Evolutionary conservation across 2,797 vertebrate genomes (phyloP).

Genomic region (Sebastes hopkinsi): DNA sequence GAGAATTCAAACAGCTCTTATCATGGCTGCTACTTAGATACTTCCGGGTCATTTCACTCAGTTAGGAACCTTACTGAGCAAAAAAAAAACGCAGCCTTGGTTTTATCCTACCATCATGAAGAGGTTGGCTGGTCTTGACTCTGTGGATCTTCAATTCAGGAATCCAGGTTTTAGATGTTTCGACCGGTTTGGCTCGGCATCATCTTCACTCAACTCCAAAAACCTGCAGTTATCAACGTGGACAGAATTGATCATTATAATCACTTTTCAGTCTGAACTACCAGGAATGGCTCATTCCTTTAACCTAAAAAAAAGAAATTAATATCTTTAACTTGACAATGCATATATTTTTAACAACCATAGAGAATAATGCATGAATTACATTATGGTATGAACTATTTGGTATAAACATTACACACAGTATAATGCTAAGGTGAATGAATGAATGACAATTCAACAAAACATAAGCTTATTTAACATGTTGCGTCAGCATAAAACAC

Average conservation of each 20-base stretch:
- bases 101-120: not conserved
- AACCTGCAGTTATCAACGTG: not conserved
- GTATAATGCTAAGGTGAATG: not conserved
- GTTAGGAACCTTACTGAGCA: too few relatives aligned
- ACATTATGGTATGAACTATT: not conserved
- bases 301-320: not conserved
- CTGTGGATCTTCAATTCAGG: not conserved
- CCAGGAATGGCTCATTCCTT: not conserved
- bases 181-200: not conserved
- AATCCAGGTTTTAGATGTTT: not conserved
- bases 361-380: not conserved
- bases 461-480: not conserved
- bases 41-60: too few relatives aligned
- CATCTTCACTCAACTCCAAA: not conserved
- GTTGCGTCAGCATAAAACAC: not conserved
- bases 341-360: not conserved
- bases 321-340: not conserved
- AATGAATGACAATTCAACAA: too few relatives aligned
- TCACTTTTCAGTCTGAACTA: not conserved
- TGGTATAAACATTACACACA: not conserved
- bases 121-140: not conserved
- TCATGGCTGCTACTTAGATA: too few relatives aligned
- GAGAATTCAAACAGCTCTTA: too few relatives aligned
- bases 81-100: not conserved
- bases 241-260: not conserved